phyloP scores from a whole-genome alignment of 2,797 vertebrate species.

The Phalanger gymnotis region DNA sequence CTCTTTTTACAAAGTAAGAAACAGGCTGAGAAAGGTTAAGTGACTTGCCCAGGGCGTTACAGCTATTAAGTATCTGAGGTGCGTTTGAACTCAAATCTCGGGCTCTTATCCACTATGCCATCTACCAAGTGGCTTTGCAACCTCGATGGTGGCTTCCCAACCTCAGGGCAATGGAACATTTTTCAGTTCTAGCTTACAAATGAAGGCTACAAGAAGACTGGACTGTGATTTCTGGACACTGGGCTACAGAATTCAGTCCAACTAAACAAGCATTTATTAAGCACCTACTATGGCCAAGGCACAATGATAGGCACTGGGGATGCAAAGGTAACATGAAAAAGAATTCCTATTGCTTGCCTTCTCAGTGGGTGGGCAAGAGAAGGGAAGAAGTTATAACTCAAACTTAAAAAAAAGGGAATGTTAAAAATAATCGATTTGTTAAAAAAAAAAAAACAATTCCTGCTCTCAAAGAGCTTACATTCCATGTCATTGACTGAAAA shows the following conservation, averaged over 20 bases:
- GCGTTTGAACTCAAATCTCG: neutral
- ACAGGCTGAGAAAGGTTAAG: neutral
- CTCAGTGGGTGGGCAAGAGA: neutral
- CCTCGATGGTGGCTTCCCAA: neutral
- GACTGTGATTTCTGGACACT: neutral
- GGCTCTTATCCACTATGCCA: neutral
- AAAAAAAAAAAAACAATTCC: neutral
- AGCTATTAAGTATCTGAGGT: neutral
- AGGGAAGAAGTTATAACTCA: neutral
- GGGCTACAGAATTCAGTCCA: neutral
- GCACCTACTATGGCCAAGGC: neutral
- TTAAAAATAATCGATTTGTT: neutral
- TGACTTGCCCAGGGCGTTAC: neutral
- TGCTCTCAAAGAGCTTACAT: neutral
- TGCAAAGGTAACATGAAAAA: neutral
- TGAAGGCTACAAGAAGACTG: neutral
- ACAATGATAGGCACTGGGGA: neutral
- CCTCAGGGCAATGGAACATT: neutral
- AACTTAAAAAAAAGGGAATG: neutral
- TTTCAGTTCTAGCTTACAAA: neutral
- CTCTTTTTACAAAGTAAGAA: neutral
- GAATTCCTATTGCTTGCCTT: neutral
- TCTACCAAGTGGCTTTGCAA: neutral
- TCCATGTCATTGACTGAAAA: neutral
- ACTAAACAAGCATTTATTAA: neutral